Evolutionary conservation across 2,888 invertebrate species (phyloP), one percentile per base, ranked within the genome.

Genomic region (Rhopalosiphum nymphaeae): DNA sequence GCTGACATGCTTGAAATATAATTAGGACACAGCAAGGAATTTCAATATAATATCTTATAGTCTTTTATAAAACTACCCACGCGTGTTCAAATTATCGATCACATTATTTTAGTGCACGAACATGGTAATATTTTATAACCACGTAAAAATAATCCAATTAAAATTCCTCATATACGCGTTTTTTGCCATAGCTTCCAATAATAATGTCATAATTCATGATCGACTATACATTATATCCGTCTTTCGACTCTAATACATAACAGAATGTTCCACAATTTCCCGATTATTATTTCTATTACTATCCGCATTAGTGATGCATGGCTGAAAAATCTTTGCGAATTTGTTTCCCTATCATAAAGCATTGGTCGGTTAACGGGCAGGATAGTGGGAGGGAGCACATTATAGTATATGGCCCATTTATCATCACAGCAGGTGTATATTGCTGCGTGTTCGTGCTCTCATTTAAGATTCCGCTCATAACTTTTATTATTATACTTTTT

Each of bases 401-500:
- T 93, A 89, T 92, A 92, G 87, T 87, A 92, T 93, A 93, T 42
- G 85, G 91, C 91, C 90, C 94, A 94, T 94, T 94, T 94, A 94
- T 94, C 94, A 94, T 94, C 94, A 87, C 91, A 91, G 94, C 94
- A 94, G 94, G 94, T 94, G 94, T 94, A 93, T 93, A 91, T 94
- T 91, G 94, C 94, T 86, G 90, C 85, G 90, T 67, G 90, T 93
- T 89, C 90, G 94, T 94, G 90, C 91, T 90, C 94, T 94, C 94
- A 94, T 94, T 94, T 94, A 61, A 94, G 94, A 94, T 94, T 94
- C 94, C 90, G 94, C 94, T 94, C 94, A 94, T 94, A 94, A 94
- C 94, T 94, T 94, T 94, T 91, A 94, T 91, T 94, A 91, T 94
- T 94, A 94, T 94, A 94, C 94, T 94, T 94, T 94, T 94, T 94